Percentiles rank a stretch among this genome's conserved stretches.
These are phyloP conservation scores for Argyresthia albistria DNA, from an alignment of 2,888 invertebrate genomes.

Conservation along the genomic window DNA sequence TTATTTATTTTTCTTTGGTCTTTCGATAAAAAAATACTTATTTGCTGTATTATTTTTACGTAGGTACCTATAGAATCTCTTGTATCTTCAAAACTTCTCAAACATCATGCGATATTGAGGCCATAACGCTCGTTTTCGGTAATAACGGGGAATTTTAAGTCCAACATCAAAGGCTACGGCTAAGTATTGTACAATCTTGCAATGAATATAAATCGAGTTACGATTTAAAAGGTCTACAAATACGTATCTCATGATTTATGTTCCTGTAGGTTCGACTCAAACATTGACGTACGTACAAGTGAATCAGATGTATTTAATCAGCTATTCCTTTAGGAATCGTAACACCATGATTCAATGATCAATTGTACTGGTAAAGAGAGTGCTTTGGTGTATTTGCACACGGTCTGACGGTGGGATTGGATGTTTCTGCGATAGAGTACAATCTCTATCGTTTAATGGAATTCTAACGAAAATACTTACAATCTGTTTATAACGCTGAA, in stretches of 20 bases:
- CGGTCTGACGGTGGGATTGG: neutral
- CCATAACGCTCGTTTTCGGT: no score
- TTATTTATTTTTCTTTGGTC: no score
- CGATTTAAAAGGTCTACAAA: neutral
- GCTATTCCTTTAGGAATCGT: neutral
- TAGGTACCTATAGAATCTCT: neutral
- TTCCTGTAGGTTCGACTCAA: neutral
- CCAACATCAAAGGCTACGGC: no score
- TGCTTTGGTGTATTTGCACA: neutral
- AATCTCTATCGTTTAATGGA: no score
- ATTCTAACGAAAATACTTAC: no score
- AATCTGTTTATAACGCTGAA: no score
- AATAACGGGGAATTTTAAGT: neutral
- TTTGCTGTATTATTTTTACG: neutral
- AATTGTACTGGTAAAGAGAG: neutral
- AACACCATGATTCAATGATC: neutral
- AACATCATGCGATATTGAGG: no score
- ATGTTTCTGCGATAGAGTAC: no score
- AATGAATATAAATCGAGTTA: neutral
- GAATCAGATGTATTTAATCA: neutral
- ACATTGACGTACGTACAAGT: neutral
- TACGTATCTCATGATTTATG: neutral
- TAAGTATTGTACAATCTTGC: neutral
- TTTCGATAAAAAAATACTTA: no score
- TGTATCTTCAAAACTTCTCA: no score